Conservation (phyloP, 2,797 vertebrate species). For the Otolemur crassicaudatus region DNA sequence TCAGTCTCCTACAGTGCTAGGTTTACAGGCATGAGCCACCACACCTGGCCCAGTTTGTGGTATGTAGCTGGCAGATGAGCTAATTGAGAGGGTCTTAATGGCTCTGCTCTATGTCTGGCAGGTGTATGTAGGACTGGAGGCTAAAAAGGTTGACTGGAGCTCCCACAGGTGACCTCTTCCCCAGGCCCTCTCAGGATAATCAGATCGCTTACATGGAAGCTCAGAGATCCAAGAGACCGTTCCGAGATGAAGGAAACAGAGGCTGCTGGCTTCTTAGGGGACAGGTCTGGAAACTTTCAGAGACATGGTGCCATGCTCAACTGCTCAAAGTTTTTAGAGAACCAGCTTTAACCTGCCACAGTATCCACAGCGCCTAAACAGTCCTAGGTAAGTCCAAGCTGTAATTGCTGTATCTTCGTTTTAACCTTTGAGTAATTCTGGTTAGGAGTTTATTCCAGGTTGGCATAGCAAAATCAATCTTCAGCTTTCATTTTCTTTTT, state of each 20-base stretch:
- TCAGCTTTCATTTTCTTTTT: background rate
- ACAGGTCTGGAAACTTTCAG: constrained; percentile 9
- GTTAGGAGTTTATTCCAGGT: constrained; percentile 3
- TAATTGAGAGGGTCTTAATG: background rate
- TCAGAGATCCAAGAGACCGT: background rate
- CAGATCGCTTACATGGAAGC: background rate
- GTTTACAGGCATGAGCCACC: no score
- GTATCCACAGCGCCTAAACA: background rate
- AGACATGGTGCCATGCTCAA: background rate
- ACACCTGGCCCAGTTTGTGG: background rate
- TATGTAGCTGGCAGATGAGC: background rate
- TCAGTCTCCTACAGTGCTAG: no score
- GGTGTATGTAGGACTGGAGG: background rate
- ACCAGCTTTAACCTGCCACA: background rate
- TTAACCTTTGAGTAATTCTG: background rate
- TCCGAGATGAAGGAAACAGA: background rate
- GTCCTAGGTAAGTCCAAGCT: background rate
- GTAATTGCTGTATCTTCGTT: background rate
- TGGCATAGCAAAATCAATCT: background rate
- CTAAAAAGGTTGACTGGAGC: background rate
- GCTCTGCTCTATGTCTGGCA: background rate
- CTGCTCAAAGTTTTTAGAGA: background rate
- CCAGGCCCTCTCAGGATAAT: background rate
- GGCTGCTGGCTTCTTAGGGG: background rate
- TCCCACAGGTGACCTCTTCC: background rate